Evolutionary conservation across 2,797 vertebrate species (phyloP).

Genomic region (Xerus rutilus): DNA sequence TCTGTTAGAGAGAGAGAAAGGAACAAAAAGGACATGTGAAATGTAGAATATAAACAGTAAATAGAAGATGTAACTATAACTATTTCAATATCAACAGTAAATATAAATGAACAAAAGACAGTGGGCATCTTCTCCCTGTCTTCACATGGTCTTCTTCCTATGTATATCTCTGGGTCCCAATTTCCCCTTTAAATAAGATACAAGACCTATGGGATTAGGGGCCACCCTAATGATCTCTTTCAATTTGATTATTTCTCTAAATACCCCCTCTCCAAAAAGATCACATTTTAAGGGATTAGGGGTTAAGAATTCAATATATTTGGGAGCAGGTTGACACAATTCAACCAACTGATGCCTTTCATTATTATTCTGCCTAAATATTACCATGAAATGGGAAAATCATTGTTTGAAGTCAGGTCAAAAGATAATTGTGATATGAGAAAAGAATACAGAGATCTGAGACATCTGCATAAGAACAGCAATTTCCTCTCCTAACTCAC

Average conservation of each 20-base stretch:
- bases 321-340: background rate
- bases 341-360: background rate
- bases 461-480: background rate
- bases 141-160: background rate
- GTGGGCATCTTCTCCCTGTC: background rate
- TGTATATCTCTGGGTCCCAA: background rate
- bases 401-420: background rate
- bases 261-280: background rate
- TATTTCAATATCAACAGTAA: background rate
- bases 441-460: background rate
- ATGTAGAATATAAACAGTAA: background rate
- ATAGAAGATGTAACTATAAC: background rate
- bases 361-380: background rate
- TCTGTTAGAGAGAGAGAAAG: background rate
- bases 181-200: background rate
- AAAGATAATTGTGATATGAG: background rate
- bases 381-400: background rate
- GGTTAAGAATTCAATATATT: background rate
- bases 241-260: background rate
- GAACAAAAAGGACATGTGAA: background rate
- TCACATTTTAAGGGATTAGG: background rate
- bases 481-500: background rate
- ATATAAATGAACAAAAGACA: background rate
- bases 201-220: background rate
- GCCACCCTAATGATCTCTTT: background rate